Conservation (phyloP, 2,797 vertebrate genomes). For the Harpagifer antarcticus region DNA sequence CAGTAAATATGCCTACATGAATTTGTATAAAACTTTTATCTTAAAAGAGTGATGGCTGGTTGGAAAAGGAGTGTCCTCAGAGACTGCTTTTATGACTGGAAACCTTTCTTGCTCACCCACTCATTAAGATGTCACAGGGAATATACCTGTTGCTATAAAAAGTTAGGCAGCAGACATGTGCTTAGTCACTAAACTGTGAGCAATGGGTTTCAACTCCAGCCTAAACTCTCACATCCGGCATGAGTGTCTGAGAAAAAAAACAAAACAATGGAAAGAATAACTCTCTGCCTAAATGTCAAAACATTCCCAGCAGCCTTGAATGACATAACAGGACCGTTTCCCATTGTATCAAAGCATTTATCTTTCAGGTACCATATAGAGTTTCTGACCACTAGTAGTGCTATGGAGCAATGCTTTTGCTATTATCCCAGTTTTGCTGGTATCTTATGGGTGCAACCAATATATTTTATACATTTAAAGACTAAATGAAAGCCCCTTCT, state of each 20-base stretch:
- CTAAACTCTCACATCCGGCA: conserved; percentile 20
- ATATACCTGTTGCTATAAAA: conserved; percentile 69
- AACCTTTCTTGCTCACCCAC: conserved; percentile 47
- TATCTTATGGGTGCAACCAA: not conserved
- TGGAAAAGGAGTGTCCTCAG: conserved; percentile 43
- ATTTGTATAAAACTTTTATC: conserved; percentile 52
- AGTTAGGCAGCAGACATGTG: conserved; percentile 51
- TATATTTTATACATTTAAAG: not conserved
- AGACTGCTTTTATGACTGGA: conserved; percentile 65
- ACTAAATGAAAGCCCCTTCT: not conserved
- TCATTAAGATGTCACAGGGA: conserved; percentile 65
- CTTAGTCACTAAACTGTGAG: conserved; percentile 56
- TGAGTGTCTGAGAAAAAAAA: conserved; percentile 13
- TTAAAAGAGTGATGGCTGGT: conserved; percentile 38
- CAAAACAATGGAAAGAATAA: conserved; percentile 38
- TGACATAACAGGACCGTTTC: not conserved
- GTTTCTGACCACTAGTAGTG: not conserved
- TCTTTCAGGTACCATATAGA: conserved; percentile 5
- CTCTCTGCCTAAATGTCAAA: conserved; percentile 7
- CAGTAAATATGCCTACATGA: conserved; percentile 49
- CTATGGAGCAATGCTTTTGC: not conserved
- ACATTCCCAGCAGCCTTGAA: conserved; percentile 17
- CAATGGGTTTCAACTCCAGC: conserved; percentile 27
- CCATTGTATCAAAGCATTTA: not conserved
- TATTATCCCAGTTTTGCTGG: not conserved